Percentiles rank a stretch among this genome's conserved stretches.
These are phyloP conservation scores for Xyrichtys novacula DNA, from an alignment of 2,797 vertebrate genomes.

Conservation along the genomic window DNA sequence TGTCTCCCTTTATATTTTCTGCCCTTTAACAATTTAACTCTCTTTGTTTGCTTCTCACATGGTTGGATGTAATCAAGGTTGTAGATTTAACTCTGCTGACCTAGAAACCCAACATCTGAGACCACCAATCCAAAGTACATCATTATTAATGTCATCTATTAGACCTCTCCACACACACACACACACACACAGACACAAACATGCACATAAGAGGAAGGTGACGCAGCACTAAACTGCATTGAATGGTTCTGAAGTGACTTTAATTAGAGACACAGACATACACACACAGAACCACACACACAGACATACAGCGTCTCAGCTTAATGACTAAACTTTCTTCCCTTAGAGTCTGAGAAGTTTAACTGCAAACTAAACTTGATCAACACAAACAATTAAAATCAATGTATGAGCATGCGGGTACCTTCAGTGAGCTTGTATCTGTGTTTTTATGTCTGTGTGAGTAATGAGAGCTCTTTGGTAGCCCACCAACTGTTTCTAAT, in stretches of 20 bases:
- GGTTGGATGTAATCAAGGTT: conserved; percentile 10
- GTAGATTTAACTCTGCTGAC: background rate
- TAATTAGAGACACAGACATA: background rate
- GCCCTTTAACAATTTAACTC: conserved; percentile 12
- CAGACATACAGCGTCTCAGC: background rate
- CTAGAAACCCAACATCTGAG: background rate
- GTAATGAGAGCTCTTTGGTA: conserved; percentile 11
- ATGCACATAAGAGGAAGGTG: background rate
- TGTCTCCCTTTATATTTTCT: conserved; percentile 20
- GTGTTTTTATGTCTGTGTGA: conserved; percentile 8
- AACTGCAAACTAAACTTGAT: background rate
- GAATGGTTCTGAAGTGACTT: background rate
- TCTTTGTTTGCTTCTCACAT: background rate
- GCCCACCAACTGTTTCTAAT: conserved; percentile 7
- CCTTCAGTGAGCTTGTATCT: background rate
- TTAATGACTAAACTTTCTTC: background rate
- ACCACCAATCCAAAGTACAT: background rate
- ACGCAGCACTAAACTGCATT: background rate
- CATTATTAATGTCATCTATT: background rate
- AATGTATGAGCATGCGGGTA: background rate
- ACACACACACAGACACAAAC: background rate
- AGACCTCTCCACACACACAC: background rate
- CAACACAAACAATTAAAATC: background rate
- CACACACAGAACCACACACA: background rate
- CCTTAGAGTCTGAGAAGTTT: background rate